Percentiles rank a stretch among this genome's conserved stretches.
Evolutionary conservation across 2,888 invertebrate genomes (phyloP).

Genomic region (Hypomecis atomaria): DNA sequence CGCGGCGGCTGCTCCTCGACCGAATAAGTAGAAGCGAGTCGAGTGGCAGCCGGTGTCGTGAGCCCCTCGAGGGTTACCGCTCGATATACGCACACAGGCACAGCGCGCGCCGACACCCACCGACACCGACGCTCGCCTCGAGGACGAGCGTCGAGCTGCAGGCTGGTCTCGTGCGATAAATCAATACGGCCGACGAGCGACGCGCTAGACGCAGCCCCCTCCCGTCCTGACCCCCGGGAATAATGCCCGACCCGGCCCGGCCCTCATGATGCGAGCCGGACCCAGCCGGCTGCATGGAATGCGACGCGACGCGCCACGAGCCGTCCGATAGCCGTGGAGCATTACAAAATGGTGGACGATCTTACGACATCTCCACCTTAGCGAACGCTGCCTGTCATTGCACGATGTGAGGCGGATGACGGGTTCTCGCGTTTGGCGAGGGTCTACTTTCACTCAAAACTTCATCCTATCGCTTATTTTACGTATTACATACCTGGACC

Average conservation of each 20-base stretch:
- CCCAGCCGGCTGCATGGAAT: slow-evolving; percentile 80
- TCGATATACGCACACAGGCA: slow-evolving; percentile 80
- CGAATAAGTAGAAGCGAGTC: slow-evolving; percentile 83
- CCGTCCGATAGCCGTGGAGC: slow-evolving; percentile 81
- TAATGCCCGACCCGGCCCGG: slow-evolving; percentile 75
- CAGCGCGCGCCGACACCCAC: slow-evolving; percentile 79
- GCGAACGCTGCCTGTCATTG: slow-evolving; percentile 81
- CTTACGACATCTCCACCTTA: slow-evolving; percentile 85
- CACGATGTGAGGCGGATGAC: slow-evolving; percentile 82
- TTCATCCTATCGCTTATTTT: slow-evolving; percentile 65
- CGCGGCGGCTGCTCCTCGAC: slow-evolving; percentile 74
- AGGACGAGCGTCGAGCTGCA: slow-evolving; percentile 79
- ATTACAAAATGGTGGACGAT: slow-evolving; percentile 85
- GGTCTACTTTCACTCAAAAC: slow-evolving; percentile 83
- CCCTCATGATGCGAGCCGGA: slow-evolving; percentile 77
- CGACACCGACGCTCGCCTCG: slow-evolving; percentile 78
- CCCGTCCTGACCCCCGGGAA: slow-evolving; percentile 78
- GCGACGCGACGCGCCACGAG: slow-evolving; percentile 80
- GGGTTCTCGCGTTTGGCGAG: slow-evolving; percentile 80
- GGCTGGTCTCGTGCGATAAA: slow-evolving; percentile 82
- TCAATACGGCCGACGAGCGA: slow-evolving; percentile 79
- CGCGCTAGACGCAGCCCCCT: slow-evolving; percentile 73
- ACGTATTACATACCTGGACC: slow-evolving; percentile 85
- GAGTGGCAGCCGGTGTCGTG: slow-evolving; percentile 75
- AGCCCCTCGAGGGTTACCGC: slow-evolving; percentile 84